Evolutionary conservation across 2,113 vertebrate species (phyloP).

Genomic region (Platysteira castanea): DNA sequence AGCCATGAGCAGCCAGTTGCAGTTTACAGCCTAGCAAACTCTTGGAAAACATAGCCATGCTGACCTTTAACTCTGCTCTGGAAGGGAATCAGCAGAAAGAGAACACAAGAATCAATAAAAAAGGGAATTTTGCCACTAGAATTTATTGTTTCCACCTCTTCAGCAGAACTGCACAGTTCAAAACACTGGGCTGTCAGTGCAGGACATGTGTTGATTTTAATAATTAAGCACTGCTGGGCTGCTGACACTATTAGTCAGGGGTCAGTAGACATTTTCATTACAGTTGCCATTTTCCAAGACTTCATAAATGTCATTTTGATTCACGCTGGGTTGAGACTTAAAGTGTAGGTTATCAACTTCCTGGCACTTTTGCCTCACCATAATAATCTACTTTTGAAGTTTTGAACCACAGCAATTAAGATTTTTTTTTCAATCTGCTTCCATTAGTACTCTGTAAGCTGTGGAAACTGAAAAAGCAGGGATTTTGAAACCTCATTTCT

Average conservation of each 20-base stretch:
- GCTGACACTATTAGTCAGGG: conserved; percentile 31
- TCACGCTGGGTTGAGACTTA: not conserved
- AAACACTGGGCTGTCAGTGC: not conserved
- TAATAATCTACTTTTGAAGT: not conserved
- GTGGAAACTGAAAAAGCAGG: not conserved
- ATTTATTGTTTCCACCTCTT: not conserved
- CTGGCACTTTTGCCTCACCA: not conserved
- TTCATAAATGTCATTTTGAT: conserved; percentile 23
- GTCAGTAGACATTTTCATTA: conserved; percentile 39
- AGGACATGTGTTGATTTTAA: conserved; percentile 31
- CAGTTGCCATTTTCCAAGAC: conserved; percentile 27
- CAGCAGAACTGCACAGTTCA: not conserved
- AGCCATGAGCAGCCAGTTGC: not conserved
- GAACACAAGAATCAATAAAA: not conserved
- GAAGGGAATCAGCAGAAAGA: not conserved
- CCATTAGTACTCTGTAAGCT: not conserved
- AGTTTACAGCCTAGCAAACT: not conserved
- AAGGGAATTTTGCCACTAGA: not conserved
- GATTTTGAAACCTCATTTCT: not conserved
- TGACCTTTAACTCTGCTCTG: not conserved
- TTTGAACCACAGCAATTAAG: not conserved
- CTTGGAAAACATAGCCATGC: not conserved
- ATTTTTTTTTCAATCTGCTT: not conserved
- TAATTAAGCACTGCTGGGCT: conserved; percentile 36
- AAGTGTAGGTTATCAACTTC: not conserved